Base-by-base conservation (phyloP, 1,140 invertebrate species). In the Drosophila parabipectinata region DNA sequence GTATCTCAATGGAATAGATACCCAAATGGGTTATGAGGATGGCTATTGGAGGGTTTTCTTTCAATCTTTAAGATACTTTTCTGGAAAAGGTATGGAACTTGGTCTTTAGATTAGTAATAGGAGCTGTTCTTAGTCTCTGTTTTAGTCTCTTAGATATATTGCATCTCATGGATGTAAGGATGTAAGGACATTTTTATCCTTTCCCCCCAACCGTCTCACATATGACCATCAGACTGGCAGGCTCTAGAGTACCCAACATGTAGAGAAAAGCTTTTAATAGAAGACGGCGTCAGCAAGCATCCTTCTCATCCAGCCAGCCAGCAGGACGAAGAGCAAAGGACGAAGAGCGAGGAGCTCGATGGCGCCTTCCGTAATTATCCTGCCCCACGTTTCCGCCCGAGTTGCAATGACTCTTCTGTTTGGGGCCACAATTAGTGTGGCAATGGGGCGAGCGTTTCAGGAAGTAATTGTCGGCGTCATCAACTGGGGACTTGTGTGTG, bases 241-340 rank as follows among this genome's bases (percentile, higher is more conserved):
- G 41, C 41, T 37, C 61, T 39, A 48, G 51, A 48, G 51, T 69
- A 51, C 1, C 44, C 37, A 30, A 50, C 18, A 18, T 68, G 61
- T 28, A 28, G 61, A 52, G 50, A 37, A 48, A 24, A 24, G 66
- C 67, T 57, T 71, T 71, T 69, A 69, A 71, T 71, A 69, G 64
- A 71, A 71, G 64, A 69, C 64, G 67, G 63, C 67, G 67, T 48
- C 67, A 18, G 52, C 51, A n/a, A 57, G 64, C 67, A 69, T 69
- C 67, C 63, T 69, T 39, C 51, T 57, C 53, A 37, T 57, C 2
- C 21, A 21, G 21, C 21, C 21, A 15, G 54, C 21, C 21, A 15
- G 54, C 9, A 30, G 55, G 14, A 9, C 15, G 15, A 30, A 28
- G n/a, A n/a, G n/a, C n/a, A n/a, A n/a, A n/a, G 10, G 9, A n/a